These are phyloP conservation scores for Lucinisca nassula DNA, from an alignment of 2,888 invertebrate species.

Conservation along the genomic window DNA sequence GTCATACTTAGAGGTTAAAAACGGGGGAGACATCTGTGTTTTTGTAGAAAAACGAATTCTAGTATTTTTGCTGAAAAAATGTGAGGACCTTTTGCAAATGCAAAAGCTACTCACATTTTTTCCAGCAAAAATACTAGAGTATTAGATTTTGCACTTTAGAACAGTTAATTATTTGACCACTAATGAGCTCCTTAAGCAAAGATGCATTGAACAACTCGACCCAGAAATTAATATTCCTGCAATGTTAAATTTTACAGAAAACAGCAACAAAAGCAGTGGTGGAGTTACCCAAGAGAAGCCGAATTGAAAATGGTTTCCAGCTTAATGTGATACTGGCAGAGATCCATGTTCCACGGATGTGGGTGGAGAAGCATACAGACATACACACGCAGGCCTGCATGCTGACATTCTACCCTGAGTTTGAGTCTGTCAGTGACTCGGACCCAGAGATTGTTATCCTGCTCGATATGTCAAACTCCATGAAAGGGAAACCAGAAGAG, in stretches of 20 bases:
- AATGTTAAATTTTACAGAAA: slow-evolving; percentile 64
- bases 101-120: no score
- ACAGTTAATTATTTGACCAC: no score
- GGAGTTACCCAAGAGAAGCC: slow-evolving; percentile 77
- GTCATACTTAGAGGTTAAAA: no score
- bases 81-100: no score
- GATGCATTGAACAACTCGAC: no score
- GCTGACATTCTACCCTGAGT: slow-evolving; percentile 88
- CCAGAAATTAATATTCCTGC: no score
- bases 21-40: no score
- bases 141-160: no score
- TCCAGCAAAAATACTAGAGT: no score
- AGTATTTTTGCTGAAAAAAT: no score
- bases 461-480: slow-evolving; percentile 88
- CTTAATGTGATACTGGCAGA: slow-evolving; percentile 87
- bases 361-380: slow-evolving; percentile 86
- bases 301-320: slow-evolving; percentile 86
- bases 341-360: slow-evolving; percentile 88
- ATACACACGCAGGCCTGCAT: slow-evolving; percentile 86
- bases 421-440: slow-evolving; percentile 81
- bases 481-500: slow-evolving; percentile 82
- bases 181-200: no score
- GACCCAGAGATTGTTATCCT: slow-evolving; percentile 85
- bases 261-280: slow-evolving; percentile 87
- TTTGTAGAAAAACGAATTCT: no score